These are phyloP conservation scores for Drosophila tanythrix DNA, from an alignment of 2,888 invertebrate species.

Conservation along the genomic window DNA sequence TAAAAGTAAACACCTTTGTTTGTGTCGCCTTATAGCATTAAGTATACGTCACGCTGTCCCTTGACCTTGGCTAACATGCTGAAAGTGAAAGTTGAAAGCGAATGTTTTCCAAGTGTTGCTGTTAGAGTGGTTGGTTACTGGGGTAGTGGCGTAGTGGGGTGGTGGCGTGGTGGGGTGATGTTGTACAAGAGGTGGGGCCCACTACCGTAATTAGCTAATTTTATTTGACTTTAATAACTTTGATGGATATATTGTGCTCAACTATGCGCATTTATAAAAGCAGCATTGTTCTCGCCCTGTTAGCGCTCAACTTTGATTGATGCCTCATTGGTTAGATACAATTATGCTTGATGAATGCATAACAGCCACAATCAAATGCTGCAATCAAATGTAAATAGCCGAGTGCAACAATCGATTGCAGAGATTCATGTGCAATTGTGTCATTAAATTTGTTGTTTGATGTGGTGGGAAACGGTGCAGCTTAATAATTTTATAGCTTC, in stretches of 20 bases:
- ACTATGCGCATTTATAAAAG: slow-evolving; percentile 31
- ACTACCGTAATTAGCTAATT: slow-evolving; percentile 37
- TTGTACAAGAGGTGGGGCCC: neutral
- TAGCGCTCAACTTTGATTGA: slow-evolving; percentile 23
- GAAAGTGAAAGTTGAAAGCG: slow-evolving; percentile 46
- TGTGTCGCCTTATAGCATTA: slow-evolving; percentile 20
- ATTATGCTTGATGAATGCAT: slow-evolving; percentile 20
- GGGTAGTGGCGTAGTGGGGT: neutral
- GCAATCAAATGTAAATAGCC: neutral
- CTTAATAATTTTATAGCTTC: neutral
- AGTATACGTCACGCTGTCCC: slow-evolving; percentile 48
- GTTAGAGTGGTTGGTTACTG: neutral
- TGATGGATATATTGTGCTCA: neutral
- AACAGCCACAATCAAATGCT: slow-evolving; percentile 1
- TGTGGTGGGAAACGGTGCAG: neutral
- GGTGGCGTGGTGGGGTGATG: neutral
- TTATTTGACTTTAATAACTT: slow-evolving; percentile 21
- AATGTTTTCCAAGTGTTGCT: slow-evolving; percentile 2
- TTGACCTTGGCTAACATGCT: slow-evolving; percentile 54
- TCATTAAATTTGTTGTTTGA: neutral
- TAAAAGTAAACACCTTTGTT: slow-evolving; percentile 35
- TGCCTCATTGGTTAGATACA: slow-evolving; percentile 18
- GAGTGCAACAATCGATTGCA: neutral
- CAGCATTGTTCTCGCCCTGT: slow-evolving; percentile 5
- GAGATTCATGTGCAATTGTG: too few relatives aligned